Percentiles rank a stretch among this genome's conserved stretches.
Evolutionary conservation across 1,140 invertebrate species (phyloP).

Genomic region (Acromyrmex echinatior): DNA sequence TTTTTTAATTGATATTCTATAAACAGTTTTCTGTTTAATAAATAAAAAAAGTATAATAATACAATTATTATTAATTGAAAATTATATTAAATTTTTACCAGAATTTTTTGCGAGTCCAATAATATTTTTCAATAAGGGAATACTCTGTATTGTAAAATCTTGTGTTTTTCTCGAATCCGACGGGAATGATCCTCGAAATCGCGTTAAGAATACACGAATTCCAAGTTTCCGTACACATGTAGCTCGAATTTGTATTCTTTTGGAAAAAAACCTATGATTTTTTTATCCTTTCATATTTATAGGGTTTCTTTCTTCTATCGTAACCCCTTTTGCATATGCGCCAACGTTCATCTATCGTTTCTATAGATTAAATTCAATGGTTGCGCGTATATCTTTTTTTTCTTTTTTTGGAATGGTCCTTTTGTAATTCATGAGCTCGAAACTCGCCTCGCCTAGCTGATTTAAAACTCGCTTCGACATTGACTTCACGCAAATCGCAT

Average conservation of each 20-base stretch:
- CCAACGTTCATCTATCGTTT: slow-evolving; percentile 4
- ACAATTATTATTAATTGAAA: too few relatives aligned
- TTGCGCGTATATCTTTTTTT: neutral
- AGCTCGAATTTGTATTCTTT: neutral
- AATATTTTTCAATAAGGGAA: too few relatives aligned
- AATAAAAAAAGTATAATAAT: too few relatives aligned
- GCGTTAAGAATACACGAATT: neutral
- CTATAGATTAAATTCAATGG: slow-evolving; percentile 31
- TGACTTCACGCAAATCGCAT: slow-evolving; percentile 62
- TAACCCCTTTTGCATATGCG: neutral
- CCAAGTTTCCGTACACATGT: neutral
- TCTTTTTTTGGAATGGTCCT: slow-evolving; percentile 18
- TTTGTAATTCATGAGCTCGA: slow-evolving; percentile 65
- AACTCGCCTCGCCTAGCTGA: neutral
- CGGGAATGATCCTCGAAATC: neutral
- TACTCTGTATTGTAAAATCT: neutral
- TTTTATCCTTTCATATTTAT: neutral
- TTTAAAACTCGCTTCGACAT: slow-evolving; percentile 54
- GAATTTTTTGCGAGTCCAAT: too few relatives aligned
- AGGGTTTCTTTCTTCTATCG: neutral
- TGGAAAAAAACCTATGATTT: neutral
- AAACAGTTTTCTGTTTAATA: too few relatives aligned
- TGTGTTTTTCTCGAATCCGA: neutral
- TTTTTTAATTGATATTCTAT: too few relatives aligned
- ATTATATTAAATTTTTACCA: too few relatives aligned